A percentile compares a stretch with the other conserved stretches of the same genome.
phyloP scores from a whole-genome alignment of 2,888 invertebrate genomes.

The Trachelus troglodyta region DNA sequence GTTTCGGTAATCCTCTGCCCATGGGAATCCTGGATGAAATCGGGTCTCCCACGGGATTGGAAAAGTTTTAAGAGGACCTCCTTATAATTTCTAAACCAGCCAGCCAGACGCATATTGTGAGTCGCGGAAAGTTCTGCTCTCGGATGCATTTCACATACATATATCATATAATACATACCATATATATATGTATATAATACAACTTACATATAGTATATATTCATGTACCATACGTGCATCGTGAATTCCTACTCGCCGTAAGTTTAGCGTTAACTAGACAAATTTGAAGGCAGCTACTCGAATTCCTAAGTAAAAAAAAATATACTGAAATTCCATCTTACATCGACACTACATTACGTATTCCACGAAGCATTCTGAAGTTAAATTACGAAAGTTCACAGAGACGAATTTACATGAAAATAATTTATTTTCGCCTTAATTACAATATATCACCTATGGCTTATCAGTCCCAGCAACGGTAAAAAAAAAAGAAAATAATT shows the following conservation, averaged over 20 bases:
- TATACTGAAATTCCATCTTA: background rate
- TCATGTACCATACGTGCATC: background rate
- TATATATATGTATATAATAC: background rate
- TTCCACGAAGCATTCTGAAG: background rate
- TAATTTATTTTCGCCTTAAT: background rate
- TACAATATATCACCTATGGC: background rate
- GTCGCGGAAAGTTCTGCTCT: background rate
- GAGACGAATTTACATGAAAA: background rate
- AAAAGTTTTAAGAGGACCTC: slow-evolving; percentile 3
- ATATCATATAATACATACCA: no score
- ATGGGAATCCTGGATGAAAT: background rate
- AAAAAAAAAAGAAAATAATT: background rate
- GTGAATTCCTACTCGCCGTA: background rate
- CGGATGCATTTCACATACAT: background rate
- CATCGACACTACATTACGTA: background rate
- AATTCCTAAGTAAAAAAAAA: background rate
- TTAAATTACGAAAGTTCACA: background rate
- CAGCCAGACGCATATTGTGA: background rate
- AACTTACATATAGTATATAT: no score
- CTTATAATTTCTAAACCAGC: slow-evolving; percentile 2
- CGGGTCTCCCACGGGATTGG: slow-evolving; percentile 2
- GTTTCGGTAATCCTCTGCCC: background rate
- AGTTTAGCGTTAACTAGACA: background rate
- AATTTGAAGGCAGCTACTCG: background rate
- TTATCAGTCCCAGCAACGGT: background rate